phyloP scores from a whole-genome alignment of 2,888 invertebrate genomes.

The Leptopterna dolabrata region DNA sequence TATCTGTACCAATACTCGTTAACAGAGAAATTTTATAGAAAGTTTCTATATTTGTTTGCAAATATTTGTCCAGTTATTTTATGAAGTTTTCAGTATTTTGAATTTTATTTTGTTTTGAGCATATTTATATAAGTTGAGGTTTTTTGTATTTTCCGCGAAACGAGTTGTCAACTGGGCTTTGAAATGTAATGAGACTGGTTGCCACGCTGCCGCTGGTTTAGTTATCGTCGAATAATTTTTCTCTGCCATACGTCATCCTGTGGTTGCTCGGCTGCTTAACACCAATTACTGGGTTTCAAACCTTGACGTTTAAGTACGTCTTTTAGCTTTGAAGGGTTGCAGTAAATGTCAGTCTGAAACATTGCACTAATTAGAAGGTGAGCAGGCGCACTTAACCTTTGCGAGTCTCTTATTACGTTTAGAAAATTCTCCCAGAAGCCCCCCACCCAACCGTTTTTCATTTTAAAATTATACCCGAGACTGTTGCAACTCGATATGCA shows the following conservation, averaged over 20 bases:
- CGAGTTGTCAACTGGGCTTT: too few relatives aligned
- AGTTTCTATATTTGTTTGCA: too few relatives aligned
- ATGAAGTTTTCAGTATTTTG: too few relatives aligned
- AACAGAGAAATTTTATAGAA: too few relatives aligned
- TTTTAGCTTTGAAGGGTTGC: background rate
- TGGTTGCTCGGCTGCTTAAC: background rate
- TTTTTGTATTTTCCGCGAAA: too few relatives aligned
- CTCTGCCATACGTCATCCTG: background rate
- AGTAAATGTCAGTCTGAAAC: constrained; percentile 24
- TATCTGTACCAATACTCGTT: too few relatives aligned
- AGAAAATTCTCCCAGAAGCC: background rate
- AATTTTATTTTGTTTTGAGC: too few relatives aligned
- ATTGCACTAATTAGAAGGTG: constrained; percentile 22
- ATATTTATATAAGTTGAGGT: too few relatives aligned
- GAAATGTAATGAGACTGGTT: background rate
- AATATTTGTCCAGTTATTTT: too few relatives aligned
- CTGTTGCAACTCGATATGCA: background rate
- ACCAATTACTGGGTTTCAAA: background rate
- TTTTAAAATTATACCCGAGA: background rate
- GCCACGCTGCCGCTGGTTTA: background rate
- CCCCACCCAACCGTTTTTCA: background rate
- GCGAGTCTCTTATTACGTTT: background rate
- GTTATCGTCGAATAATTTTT: background rate
- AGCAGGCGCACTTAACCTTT: background rate
- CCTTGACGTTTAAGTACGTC: background rate